Percentiles rank a stretch among this genome's conserved stretches.
Evolutionary conservation across 2,113 vertebrate species (phyloP).

Genomic region (Synodontis membranacea): DNA sequence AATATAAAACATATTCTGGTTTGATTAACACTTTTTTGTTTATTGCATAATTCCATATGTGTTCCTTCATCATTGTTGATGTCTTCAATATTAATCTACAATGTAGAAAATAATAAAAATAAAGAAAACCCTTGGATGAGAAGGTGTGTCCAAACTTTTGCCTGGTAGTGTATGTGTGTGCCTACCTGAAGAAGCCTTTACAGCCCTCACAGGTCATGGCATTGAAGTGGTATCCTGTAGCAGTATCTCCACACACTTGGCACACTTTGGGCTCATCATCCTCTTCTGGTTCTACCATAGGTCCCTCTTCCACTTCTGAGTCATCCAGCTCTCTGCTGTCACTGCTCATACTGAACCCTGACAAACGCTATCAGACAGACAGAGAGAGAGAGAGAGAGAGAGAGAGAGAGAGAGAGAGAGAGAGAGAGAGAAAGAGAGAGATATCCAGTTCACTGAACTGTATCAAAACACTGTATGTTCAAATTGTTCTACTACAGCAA

Average conservation of each 20-base stretch:
- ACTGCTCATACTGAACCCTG: constrained; percentile 51
- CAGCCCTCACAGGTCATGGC: constrained; percentile 78
- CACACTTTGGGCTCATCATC: constrained; percentile 66
- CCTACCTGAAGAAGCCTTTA: constrained; percentile 79
- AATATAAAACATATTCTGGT: too few relatives aligned
- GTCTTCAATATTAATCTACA: too few relatives aligned
- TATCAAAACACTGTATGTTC: neutral
- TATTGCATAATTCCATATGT: too few relatives aligned
- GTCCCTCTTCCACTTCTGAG: constrained; percentile 34
- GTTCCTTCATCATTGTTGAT: too few relatives aligned
- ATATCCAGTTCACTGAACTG: neutral
- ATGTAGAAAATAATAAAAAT: too few relatives aligned
- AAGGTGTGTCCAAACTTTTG: too few relatives aligned
- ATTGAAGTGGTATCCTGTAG: constrained; percentile 78
- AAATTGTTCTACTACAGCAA: neutral
- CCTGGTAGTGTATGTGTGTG: too few relatives aligned
- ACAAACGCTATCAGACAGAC: neutral
- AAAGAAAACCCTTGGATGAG: too few relatives aligned
- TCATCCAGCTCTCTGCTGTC: constrained; percentile 33
- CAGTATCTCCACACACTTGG: constrained; percentile 75
- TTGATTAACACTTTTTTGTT: too few relatives aligned
- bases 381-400: neutral
- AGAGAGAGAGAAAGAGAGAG: neutral
- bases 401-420: neutral
- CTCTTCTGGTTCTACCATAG: constrained; percentile 39